Base-by-base conservation (phyloP, 1,140 invertebrate species). In the Charaxes varanes region DNA sequence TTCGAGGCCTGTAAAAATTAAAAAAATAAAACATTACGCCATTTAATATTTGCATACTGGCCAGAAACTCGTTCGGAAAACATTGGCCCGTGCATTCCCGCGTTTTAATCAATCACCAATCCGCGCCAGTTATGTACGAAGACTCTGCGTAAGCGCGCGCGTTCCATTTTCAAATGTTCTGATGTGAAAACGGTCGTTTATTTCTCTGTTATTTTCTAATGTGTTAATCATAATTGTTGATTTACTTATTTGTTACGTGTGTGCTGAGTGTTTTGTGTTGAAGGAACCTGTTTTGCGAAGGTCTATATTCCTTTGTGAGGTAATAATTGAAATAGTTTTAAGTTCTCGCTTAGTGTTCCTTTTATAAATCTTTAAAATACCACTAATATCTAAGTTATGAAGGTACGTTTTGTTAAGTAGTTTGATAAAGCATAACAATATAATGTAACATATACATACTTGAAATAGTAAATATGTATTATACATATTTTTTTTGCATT, bases 1-100 rank as follows among this genome's bases (percentile, higher is more conserved):
- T n/a, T n/a, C n/a, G n/a, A n/a, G n/a, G n/a, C n/a, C n/a, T n/a
- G n/a, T n/a, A n/a, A n/a, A n/a, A n/a, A n/a, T n/a, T n/a, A n/a
- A n/a, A n/a, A n/a, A n/a, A n/a, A n/a, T n/a, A n/a, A n/a, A 37
- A 37, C 48, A 58, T 54, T 32, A 8, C 15, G 12, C 30, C 3
- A 18, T 10, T 8, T 11, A 35, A 16, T 44, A 54, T 64, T 62
- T 62, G 34, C 50, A 56, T 56, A 53, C 32, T 19, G 23, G 35
- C 38, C 30, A 18, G 26, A 17, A 62, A 62, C 62, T 47, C 35
- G 61, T 60, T 56, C 27, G 12, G 19, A 36, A 54, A 45, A 44
- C 43, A 43, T 40, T 49, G 43, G 63, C 64, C 64, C 51, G 43
- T 53, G 54, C 61, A 54, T 73, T 71, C 61, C 62, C 70, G 70